Base-by-base conservation (phyloP, 2,113 vertebrate genomes). In the Abramis brama region DNA sequence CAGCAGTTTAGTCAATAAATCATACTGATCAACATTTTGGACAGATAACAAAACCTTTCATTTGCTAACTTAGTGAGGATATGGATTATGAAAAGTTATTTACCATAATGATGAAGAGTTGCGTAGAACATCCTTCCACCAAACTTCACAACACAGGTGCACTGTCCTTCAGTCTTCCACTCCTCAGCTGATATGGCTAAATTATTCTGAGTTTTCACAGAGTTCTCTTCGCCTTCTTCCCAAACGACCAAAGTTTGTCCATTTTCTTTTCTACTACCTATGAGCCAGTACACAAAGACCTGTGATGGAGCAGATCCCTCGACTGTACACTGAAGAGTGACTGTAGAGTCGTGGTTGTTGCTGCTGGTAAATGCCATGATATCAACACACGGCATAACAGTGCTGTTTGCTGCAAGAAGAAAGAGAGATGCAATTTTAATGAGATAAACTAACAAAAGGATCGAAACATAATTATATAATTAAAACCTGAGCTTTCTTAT, bases 271-370 rank as follows among this genome's bases (percentile, higher is more conserved):
- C 27, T 82, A 1, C 79, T 68, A 17, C 45, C 60, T 21, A 75
- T 76, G 8, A 76, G 59, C 71, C 73, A 75, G n/a, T 76, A 30
- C 57, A 64, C 36, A 64, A 17, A 6, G 47, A 71, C 64, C n/a
- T 30, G 15, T 43, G 68, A 70, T 13, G 66, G 52, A 73, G 33
- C 50, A 80, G 57, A 45, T 50, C n/a, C 76, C 15, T 3, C 13
- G 4, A 86, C n/a, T 52, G 55, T 4, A 47, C 84, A 70, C 52
- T 79, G 75, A 55, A 85, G 64, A 71, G 64, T 50, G 25, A 79
- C 45, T 3, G 43, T 70, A 33, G 77, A 73, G 66, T 43, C 25
- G 1, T 3, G 78, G 21, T 19, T 23, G 19, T 70, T 79, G 66
- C 25, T 86, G 50, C 52, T 86, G 52, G 50, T 2, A 59, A 73